Evolutionary conservation across 92 coral and sea anemone genomes (phyloP).

Genomic region (Porites evermanni): DNA sequence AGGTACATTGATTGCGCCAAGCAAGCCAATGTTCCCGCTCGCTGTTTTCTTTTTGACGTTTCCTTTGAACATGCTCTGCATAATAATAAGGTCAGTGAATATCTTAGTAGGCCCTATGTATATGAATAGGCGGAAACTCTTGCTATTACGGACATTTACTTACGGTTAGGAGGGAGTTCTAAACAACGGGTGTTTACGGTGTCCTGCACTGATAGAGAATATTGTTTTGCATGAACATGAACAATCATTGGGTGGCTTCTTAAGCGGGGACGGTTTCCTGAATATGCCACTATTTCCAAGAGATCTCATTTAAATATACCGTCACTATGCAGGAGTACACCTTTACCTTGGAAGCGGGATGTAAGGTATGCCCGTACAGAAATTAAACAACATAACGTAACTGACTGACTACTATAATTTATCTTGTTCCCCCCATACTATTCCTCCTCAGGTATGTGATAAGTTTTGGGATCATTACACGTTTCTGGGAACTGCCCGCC

Average conservation of each 20-base stretch:
- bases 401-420: too few relatives aligned
- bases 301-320: too few relatives aligned
- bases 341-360: too few relatives aligned
- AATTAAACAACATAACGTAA: too few relatives aligned
- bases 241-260: too few relatives aligned
- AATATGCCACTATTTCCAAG: too few relatives aligned
- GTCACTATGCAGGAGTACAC: too few relatives aligned
- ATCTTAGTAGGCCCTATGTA: not conserved
- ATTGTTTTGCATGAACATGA: not conserved
- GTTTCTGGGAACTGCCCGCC: not conserved
- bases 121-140: not conserved
- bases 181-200: too few relatives aligned
- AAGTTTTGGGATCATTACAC: too few relatives aligned
- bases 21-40: slow-evolving; percentile 72
- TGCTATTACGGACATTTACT: not conserved
- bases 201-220: not conserved
- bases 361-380: too few relatives aligned
- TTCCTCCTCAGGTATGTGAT: not conserved
- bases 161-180: not conserved
- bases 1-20: slow-evolving; percentile 85
- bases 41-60: slow-evolving; percentile 90
- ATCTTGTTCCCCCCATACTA: too few relatives aligned
- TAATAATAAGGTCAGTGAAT: slow-evolving; percentile 75
- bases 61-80: slow-evolving; percentile 90
- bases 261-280: too few relatives aligned